Evolutionary conservation across 2,113 vertebrate species (phyloP).

Genomic region (Macquaria ambigua): DNA sequence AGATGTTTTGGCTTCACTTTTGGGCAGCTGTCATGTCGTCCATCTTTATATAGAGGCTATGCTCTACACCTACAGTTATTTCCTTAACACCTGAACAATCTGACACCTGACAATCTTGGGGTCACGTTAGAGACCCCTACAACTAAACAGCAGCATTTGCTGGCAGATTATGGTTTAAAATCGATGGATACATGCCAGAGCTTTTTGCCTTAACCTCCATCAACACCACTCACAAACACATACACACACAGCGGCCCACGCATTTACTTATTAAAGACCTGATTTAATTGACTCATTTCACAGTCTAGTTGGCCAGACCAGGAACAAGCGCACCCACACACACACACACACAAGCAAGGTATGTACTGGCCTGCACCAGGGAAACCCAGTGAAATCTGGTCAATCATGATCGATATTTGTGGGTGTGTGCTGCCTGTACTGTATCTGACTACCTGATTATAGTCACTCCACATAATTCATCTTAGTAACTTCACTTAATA

Average conservation of each 20-base stretch:
- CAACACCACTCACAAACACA: not conserved
- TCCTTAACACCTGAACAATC: not conserved
- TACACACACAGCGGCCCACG: constrained; percentile 11
- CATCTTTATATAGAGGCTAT: too few species aligned
- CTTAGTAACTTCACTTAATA: not conserved
- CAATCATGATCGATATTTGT: constrained; percentile 15
- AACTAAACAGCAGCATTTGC: not conserved
- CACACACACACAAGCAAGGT: constrained; percentile 21
- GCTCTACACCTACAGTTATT: not conserved
- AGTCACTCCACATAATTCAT: not conserved
- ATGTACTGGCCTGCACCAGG: not conserved
- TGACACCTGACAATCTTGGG: not conserved
- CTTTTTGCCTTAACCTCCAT: not conserved
- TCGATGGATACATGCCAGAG: constrained; percentile 7
- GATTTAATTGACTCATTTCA: constrained; percentile 76
- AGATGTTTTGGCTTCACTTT: too few species aligned
- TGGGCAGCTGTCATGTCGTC: too few species aligned
- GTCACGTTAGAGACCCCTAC: not conserved
- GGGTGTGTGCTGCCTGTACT: not conserved
- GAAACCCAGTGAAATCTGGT: constrained; percentile 34
- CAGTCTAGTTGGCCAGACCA: constrained; percentile 67
- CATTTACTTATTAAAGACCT: constrained; percentile 67
- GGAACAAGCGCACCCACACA: constrained; percentile 31
- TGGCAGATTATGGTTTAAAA: constrained; percentile 14
- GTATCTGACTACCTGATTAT: not conserved